Evolutionary conservation across 2,797 vertebrate species (phyloP), one percentile per base, ranked within the genome.

Genomic region (Lutjanus campechanus): DNA sequence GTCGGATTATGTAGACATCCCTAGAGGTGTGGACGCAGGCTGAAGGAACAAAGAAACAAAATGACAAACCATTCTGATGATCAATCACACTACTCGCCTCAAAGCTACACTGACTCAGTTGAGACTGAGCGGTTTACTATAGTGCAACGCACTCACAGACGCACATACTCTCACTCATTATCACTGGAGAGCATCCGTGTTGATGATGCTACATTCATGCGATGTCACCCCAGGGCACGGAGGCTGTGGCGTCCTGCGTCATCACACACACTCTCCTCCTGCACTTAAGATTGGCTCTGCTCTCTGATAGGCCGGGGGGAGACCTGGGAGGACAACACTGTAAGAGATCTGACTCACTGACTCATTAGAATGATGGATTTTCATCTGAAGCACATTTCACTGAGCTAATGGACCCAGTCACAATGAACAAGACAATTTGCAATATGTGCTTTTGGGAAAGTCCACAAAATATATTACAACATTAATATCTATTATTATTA

Each of bases 201-300:
- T 36, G 29, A 36, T 84, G 82, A 87, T 81, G 77, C 74, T 76
- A 46, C 72, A 66, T 73, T 87, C 73, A 80, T 74, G 51, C 43
- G 41, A 40, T 66, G 69, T 76, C 67, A 84, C 72, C 74, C 51
- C 41, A 8, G 69, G 76, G 76, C 59, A 63, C 4, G 2, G 50
- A n/a, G 29, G 55, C 66, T 29, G 22, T 43, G 50, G 55, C 16
- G 17, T 73, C 69, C 81, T 77, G 82, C 85, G 68, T 78, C 90
- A 88, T 84, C 67, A 74, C 76, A 78, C 70, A 56, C 73, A 51
- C 50, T 77, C 74, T 22, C 43, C 44, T 16, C 50, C 43, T 5
- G 43, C 85, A 76, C 78, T 82, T 81, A 16, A 65, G 68, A 69
- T 65, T 40, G 49, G 11, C 71, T 78, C 75, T 54, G 50, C 63